Base-by-base conservation (phyloP, 2,113 vertebrate genomes). In the Nesoenas mayeri region DNA sequence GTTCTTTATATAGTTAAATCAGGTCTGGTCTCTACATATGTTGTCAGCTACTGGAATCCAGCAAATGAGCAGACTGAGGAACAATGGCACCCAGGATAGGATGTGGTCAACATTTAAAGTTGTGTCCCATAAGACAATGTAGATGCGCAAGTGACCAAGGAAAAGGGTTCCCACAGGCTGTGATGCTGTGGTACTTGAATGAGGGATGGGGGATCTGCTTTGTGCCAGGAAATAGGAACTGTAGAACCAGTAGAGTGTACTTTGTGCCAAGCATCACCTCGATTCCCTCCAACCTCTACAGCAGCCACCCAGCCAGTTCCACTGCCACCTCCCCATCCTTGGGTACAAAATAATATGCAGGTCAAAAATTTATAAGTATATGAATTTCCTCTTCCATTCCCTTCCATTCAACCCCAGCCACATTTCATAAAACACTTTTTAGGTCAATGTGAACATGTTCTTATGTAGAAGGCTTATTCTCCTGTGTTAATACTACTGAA, bases 241-340 rank as follows among this genome's bases (percentile, higher is more conserved):
- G 1, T 3, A 18, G 14, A 14, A 61, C n/a, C 58, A 34, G 31
- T 17, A 48, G 38, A n/a, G 3, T 1, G 1, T 36, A 36, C 8
- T 1, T 6, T 75, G 18, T 79, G 51, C 24, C 32, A 31, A 66
- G 7, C 21, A 51, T 13, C 34, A 42, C 40, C 34, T 44, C 0
- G 0, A n/a, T 16, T 38, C 29, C n/a, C 38, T 77, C 36, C 56
- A 74, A 4, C 34, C 9, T 70, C 20, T 1, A 0, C 42, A 85
- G 53, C 40, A 53, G 15, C 28, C 53, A 83, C 21, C 7, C 31
- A 75, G 19, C 5, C 42, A n/a, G 26, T 40, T 64, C 34, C 53
- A 51, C 25, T 64, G 48, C 11, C 70, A 12, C 2, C 10, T 67
- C 57, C 17, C 18, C 12, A 22, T 10, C 62, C 31, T 28, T 64